phyloP scores from a whole-genome alignment of 2,113 vertebrate genomes.

The Marcusenius ussheri region DNA sequence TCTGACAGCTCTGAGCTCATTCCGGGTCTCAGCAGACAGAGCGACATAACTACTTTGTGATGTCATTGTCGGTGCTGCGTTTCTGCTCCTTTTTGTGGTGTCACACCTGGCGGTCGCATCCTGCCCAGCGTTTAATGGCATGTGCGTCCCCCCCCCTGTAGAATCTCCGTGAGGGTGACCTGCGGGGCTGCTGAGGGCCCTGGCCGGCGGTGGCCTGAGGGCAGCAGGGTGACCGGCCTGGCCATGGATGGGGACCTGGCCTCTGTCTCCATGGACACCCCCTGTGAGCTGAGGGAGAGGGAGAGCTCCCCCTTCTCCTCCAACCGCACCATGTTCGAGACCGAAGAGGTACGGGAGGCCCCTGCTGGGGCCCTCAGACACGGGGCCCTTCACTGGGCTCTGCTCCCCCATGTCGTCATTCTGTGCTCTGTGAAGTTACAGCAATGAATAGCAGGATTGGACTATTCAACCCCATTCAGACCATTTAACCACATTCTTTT shows the following conservation, averaged over 20 bases:
- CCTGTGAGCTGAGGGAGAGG: conserved; percentile 72
- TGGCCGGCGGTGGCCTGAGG: conserved; percentile 41
- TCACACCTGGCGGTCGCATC: not conserved
- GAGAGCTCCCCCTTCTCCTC: conserved; percentile 83
- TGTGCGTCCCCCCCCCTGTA: conserved; percentile 23
- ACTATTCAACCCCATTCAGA: not conserved
- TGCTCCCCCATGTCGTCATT: not conserved
- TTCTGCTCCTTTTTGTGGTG: not conserved
- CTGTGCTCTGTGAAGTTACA: not conserved
- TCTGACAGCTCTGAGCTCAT: not conserved
- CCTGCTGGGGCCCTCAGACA: not conserved
- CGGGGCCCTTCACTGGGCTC: not conserved
- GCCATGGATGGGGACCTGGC: conserved; percentile 64
- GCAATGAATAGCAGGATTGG: not conserved
- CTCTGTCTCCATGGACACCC: conserved; percentile 67
- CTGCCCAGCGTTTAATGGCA: not conserved
- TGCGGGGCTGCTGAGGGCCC: conserved; percentile 55
- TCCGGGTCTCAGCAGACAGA: not conserved
- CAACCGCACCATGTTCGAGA: conserved; percentile 88
- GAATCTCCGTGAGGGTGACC: conserved; percentile 57
- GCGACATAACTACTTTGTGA: not conserved
- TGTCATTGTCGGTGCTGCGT: not conserved
- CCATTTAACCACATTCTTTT: not conserved
- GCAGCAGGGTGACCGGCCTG: conserved; percentile 33
- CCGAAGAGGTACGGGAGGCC: conserved; percentile 68